These are phyloP conservation scores for Cinara cedri DNA, from an alignment of 2,888 invertebrate genomes.

Conservation along the genomic window DNA sequence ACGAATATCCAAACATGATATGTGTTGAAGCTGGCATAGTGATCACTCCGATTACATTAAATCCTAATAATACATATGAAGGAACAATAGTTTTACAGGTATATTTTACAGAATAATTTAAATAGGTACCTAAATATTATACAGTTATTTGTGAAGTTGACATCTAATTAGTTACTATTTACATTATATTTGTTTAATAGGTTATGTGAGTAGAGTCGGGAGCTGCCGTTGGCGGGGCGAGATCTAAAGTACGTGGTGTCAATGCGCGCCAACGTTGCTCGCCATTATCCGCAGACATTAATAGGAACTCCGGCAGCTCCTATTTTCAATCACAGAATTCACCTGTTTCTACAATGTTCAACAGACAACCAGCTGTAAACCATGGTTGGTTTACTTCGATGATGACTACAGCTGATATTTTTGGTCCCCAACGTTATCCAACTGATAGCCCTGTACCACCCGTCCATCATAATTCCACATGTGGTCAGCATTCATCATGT, in stretches of 20 bases:
- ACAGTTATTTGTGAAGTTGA: background rate
- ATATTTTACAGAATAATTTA: background rate
- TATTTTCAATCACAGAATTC: conserved; percentile 51
- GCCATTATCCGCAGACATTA: conserved; percentile 53
- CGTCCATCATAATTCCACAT: conserved; percentile 58
- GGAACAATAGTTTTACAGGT: conserved; percentile 89
- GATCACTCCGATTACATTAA: conserved; percentile 82
- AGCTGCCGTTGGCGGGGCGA: conserved; percentile 61
- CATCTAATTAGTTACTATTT: too few relatives aligned
- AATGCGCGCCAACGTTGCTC: conserved; percentile 54
- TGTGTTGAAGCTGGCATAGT: conserved; percentile 95
- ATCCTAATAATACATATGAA: conserved; percentile 90
- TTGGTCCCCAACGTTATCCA: conserved; percentile 60
- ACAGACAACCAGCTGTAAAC: conserved; percentile 48
- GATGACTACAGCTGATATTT: conserved; percentile 60
- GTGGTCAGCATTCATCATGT: conserved; percentile 60
- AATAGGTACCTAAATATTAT: conserved; percentile 9
- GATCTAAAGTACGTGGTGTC: conserved; percentile 53
- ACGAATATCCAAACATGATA: conserved; percentile 95
- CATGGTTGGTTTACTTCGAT: conserved; percentile 58
- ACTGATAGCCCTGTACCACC: conserved; percentile 58
- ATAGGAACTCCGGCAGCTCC: conserved; percentile 56
- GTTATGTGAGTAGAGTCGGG: conserved; percentile 67
- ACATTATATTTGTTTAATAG: conserved; percentile 61
- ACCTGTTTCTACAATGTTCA: conserved; percentile 42